Conservation (phyloP, 37 sponge, comb jelly and placozoan species). For the Aplysina aerophoba region DNA sequence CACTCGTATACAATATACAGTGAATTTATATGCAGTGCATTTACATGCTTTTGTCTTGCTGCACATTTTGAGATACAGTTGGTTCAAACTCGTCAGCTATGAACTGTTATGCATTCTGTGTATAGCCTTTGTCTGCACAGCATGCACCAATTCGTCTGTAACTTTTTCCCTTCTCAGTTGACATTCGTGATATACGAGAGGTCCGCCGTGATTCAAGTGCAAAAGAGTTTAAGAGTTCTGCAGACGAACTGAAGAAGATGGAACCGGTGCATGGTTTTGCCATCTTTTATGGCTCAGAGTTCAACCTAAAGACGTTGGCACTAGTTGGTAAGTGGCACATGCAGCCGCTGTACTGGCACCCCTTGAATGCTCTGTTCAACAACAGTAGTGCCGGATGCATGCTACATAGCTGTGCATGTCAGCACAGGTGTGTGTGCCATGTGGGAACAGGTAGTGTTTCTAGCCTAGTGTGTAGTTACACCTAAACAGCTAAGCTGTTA, state of each 20-base stretch:
- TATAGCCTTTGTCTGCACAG: too few species aligned
- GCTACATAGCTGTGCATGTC: not conserved
- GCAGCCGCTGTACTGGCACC: not conserved
- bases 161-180: slow-evolving; percentile 50
- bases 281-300: slow-evolving; percentile 83
- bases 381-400: too few species aligned
- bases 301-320: slow-evolving; percentile 83
- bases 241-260: slow-evolving; percentile 62
- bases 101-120: too few species aligned
- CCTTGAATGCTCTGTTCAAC: not conserved
- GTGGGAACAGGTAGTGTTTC: too few species aligned
- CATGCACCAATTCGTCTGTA: not conserved
- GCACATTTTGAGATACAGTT: too few species aligned
- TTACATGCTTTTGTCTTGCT: too few species aligned
- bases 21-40: too few species aligned
- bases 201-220: slow-evolving; percentile 70
- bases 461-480: too few species aligned
- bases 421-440: too few species aligned
- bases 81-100: too few species aligned
- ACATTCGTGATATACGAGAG: slow-evolving; percentile 84
- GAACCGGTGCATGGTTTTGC: slow-evolving; percentile 60
- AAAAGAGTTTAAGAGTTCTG: slow-evolving; percentile 64
- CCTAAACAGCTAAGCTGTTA: too few species aligned
- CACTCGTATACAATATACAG: too few species aligned
- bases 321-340: slow-evolving; percentile 69